phyloP scores from a whole-genome alignment of 2,113 vertebrate species.

The Mandrillus leucophaeus region DNA sequence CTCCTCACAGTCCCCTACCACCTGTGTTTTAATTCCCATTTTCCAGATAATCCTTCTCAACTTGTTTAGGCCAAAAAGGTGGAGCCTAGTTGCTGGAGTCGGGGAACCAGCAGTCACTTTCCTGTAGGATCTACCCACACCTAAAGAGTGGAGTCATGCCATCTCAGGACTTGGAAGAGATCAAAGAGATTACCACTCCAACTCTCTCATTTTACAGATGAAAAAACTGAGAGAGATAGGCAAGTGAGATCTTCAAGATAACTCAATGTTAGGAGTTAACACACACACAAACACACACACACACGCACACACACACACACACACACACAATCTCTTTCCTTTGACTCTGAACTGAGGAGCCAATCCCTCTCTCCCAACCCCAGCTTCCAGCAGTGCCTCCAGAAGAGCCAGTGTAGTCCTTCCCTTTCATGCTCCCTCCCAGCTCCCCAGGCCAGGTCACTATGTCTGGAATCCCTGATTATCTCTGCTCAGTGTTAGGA shows the following conservation, averaged over 20 bases:
- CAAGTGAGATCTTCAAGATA: neutral
- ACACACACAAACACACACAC: neutral
- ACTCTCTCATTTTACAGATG: conserved; percentile 4
- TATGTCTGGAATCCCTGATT: neutral
- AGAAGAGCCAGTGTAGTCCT: neutral
- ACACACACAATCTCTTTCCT: neutral
- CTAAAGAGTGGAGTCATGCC: neutral
- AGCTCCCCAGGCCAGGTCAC: neutral
- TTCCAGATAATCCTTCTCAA: neutral
- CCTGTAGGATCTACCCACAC: conserved; percentile 15
- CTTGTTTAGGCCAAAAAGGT: conserved; percentile 7
- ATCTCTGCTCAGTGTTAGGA: neutral
- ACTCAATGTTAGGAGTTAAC: neutral
- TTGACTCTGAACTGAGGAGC: neutral
- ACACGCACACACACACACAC: neutral
- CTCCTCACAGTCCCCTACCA: neutral
- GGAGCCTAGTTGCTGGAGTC: conserved; percentile 11
- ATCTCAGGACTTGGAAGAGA: conserved; percentile 32
- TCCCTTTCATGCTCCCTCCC: neutral
- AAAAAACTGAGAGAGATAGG: neutral
- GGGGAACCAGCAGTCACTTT: neutral
- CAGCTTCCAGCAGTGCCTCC: neutral
- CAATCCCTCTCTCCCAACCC: neutral
- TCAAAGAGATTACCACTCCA: neutral
- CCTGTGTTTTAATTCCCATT: neutral